phyloP scores from a whole-genome alignment of 2,113 vertebrate species.

The Struthio camelus region DNA sequence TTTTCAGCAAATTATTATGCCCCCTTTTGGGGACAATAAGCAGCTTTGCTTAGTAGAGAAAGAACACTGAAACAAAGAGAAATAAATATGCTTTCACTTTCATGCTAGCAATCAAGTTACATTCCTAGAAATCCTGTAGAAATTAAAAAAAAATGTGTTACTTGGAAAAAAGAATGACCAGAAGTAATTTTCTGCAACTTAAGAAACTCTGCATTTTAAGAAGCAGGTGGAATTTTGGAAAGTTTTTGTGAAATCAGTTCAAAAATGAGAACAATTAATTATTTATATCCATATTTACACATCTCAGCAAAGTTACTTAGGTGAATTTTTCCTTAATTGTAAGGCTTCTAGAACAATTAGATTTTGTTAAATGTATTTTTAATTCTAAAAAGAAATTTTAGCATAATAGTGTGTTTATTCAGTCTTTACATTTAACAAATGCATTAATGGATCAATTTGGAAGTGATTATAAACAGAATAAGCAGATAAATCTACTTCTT shows the following conservation, averaged over 20 bases:
- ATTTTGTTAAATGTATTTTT: not conserved
- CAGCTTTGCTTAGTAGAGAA: not conserved
- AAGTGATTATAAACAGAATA: not conserved
- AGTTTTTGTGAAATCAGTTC: not conserved
- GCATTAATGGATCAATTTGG: not conserved
- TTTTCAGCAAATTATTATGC: slow-evolving; percentile 25
- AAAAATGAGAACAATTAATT: not conserved
- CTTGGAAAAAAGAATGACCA: not conserved
- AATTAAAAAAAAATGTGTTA: not conserved
- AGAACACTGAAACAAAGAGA: slow-evolving; percentile 4
- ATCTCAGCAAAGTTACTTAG: not conserved
- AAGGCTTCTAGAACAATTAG: not conserved
- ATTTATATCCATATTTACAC: not conserved
- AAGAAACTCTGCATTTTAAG: not conserved
- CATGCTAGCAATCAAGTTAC: not conserved
- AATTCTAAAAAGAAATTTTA: not conserved
- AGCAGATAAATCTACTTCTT: not conserved
- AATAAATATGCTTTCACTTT: not conserved
- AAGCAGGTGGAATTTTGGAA: not conserved
- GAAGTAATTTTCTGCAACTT: not conserved
- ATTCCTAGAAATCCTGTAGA: not conserved
- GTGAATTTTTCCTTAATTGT: not conserved
- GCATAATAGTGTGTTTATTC: not conserved
- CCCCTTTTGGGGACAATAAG: not conserved
- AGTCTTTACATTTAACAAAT: not conserved